phyloP scores from a whole-genome alignment of 2,113 vertebrate genomes.

The Recurvirostra avosetta region DNA sequence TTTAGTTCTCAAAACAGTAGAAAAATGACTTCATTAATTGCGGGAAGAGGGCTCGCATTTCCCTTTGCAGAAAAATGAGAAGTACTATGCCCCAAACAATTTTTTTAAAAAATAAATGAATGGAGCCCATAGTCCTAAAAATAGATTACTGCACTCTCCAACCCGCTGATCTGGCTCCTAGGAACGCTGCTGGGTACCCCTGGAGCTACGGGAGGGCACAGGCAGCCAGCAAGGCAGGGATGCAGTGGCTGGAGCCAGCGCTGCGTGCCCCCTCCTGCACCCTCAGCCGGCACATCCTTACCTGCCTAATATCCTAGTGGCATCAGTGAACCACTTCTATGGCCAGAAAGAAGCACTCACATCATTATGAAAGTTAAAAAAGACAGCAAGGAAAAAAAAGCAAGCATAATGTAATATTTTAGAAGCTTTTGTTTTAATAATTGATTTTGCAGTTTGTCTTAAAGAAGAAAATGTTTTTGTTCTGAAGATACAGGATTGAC shows the following conservation, averaged over 20 bases:
- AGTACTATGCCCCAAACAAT: not conserved
- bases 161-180: not conserved
- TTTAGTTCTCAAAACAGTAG: not conserved
- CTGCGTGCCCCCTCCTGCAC: rapidly evolving
- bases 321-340: not conserved
- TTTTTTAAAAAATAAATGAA: not conserved
- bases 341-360: not conserved
- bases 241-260: rapidly evolving
- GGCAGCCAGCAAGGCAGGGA: not conserved
- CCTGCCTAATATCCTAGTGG: not conserved
- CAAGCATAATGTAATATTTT: not conserved
- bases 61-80: not conserved
- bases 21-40: slow-evolving; percentile 2
- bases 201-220: not conserved
- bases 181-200: not conserved
- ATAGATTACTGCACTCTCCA: not conserved
- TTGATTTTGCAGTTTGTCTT: not conserved
- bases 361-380: not conserved
- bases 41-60: not conserved
- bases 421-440: slow-evolving; percentile 9
- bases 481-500: not conserved
- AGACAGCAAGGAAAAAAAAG: not conserved
- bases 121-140: slow-evolving; percentile 28
- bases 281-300: not conserved
- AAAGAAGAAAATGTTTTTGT: slow-evolving; percentile 1